phyloP scores from a whole-genome alignment of 92 coral and sea anemone genomes.

The Porites evermanni region DNA sequence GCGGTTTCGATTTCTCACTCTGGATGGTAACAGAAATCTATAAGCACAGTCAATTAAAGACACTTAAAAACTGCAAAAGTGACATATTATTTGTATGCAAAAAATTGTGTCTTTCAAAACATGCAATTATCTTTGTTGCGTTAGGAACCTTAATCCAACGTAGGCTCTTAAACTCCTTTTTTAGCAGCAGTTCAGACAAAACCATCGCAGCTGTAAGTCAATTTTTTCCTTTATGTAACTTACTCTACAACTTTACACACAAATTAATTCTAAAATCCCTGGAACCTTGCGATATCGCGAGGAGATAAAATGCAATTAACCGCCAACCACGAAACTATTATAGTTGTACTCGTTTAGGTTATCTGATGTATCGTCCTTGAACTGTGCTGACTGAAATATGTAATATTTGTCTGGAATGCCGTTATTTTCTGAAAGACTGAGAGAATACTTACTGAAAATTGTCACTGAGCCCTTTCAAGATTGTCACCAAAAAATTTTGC shows the following conservation, averaged over 20 bases:
- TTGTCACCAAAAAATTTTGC: no score
- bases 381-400: no score
- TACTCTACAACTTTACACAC: neutral
- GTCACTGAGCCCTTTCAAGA: no score
- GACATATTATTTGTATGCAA: neutral
- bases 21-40: neutral
- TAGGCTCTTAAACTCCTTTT: neutral
- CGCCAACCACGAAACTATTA: neutral
- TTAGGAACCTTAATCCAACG: neutral
- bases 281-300: neutral
- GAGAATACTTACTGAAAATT: no score
- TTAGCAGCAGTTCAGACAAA: neutral
- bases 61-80: neutral
- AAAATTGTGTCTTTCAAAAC: neutral
- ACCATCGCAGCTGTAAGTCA: no score
- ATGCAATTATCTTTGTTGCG: neutral
- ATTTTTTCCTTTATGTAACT: no score
- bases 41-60: neutral
- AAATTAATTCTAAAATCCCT: neutral
- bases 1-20: neutral
- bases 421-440: no score
- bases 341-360: no score
- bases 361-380: no score
- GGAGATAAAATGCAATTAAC: neutral
- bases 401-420: no score